Conservation (phyloP, 1,140 invertebrate species). For the Drosophila watanabei region DNA sequence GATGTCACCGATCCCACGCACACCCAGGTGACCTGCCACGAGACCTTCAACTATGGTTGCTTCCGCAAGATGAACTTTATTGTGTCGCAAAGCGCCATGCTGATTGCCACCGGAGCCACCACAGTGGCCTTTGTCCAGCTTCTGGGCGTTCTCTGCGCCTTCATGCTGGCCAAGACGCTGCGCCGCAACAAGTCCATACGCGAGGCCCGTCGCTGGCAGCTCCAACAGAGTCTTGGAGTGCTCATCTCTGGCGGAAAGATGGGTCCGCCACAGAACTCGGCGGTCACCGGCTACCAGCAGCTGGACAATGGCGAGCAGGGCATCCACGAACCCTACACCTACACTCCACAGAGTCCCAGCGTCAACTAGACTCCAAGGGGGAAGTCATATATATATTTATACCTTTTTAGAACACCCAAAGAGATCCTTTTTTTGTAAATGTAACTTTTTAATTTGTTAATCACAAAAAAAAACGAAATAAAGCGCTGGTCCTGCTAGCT, state of each 20-base stretch:
- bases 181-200: slow-evolving; percentile 91
- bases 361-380: slow-evolving; percentile 65
- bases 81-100: slow-evolving; percentile 90
- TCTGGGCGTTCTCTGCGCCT: slow-evolving; percentile 94
- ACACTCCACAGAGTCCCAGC: slow-evolving; percentile 81
- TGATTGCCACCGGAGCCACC: slow-evolving; percentile 92
- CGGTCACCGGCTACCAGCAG: slow-evolving; percentile 79
- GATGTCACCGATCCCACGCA: slow-evolving; percentile 48
- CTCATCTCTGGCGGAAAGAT: slow-evolving; percentile 82
- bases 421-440: slow-evolving; percentile 36
- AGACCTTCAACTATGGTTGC: slow-evolving; percentile 88
- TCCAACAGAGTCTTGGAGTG: slow-evolving; percentile 87
- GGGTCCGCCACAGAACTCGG: slow-evolving; percentile 68
- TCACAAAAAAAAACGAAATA: slow-evolving; percentile 50
- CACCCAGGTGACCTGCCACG: slow-evolving; percentile 48
- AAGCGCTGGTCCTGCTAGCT: slow-evolving; percentile 30
- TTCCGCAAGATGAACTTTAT: slow-evolving; percentile 88
- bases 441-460: slow-evolving; percentile 42
- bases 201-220: slow-evolving; percentile 89
- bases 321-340: slow-evolving; percentile 72
- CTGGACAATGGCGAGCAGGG: slow-evolving; percentile 62
- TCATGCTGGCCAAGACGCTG: slow-evolving; percentile 93
- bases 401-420: slow-evolving; percentile 25
- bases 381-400: slow-evolving; percentile 30
- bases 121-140: slow-evolving; percentile 94